phyloP scores from a whole-genome alignment of 1,140 invertebrate genomes.

The Tribolium castaneum region DNA sequence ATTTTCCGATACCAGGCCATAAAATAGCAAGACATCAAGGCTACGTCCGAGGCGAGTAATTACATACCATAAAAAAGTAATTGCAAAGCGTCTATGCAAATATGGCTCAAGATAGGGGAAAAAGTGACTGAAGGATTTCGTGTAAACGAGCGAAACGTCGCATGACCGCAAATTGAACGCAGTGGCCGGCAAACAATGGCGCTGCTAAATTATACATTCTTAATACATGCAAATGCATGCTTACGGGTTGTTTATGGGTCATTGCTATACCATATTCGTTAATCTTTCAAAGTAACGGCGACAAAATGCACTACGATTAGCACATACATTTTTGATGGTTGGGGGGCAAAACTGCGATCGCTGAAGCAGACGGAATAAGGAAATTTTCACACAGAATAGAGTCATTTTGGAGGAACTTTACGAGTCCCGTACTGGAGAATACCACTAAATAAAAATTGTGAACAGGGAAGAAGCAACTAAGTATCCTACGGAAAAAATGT shows the following conservation, averaged over 20 bases:
- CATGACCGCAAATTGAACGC: neutral
- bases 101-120: no score
- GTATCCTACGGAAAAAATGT: no score
- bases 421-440: no score
- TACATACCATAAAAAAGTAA: neutral
- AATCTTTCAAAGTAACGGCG: neutral
- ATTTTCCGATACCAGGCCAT: neutral
- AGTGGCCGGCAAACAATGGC: neutral
- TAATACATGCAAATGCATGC: slow-evolving; percentile 28
- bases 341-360: no score
- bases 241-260: neutral
- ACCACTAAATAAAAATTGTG: no score
- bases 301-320: neutral
- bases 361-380: no score
- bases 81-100: neutral
- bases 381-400: no score
- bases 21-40: slow-evolving; percentile 5
- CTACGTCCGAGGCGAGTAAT: no score
- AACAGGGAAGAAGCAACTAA: no score
- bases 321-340: neutral
- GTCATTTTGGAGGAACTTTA: no score
- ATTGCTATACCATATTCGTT: slow-evolving; percentile 1
- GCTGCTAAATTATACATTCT: slow-evolving; percentile 23
- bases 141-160: slow-evolving; percentile 4
- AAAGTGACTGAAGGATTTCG: neutral